Base-by-base conservation (phyloP, 2,113 vertebrate species). In the Cyrtonyx montezumae region DNA sequence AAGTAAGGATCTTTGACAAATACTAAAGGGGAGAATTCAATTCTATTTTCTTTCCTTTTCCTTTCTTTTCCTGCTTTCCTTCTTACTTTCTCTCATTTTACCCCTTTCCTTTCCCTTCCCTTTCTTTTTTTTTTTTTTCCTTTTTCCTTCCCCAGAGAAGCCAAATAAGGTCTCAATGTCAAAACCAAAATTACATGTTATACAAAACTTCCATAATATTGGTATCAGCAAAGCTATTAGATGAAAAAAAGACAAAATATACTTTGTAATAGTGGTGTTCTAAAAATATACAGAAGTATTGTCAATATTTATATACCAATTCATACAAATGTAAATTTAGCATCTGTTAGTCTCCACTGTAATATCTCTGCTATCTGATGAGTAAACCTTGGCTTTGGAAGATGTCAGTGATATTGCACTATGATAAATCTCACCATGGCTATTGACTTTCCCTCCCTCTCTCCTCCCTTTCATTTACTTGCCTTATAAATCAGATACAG, bases 261-360 rank as follows among this genome's bases (percentile, higher is more conserved):
- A 56, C 32, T 20, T 15, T 37, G 61, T 32, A 49, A 66, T 30
- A 92, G 56, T 21, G 66, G 37, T 8, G 32, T 18, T 51, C 48
- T 51, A 46, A 79, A 84, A 83, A 30, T 9, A 53, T 28, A 69
- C 62, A 62, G 43, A 82, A 68, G 49, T 36, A 42, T 2, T 77
- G 87, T 66, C 74, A 78, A 36, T 36, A 63, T 84, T 66, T 55
- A 48, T 30, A 77, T 84, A 59, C 46, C n/a, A 77, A n/a, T 83
- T 76, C 56, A 90, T 63, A 84, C 61, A 88, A 66, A 75, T 9
- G 32, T 74, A 84, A 89, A 93, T 68, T 68, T 51, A 90, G 28
- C 48, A 42, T 25, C 23, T 51, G 28, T 58, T 87, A 45, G 10
- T 78, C 20, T 59, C 63, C 69, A 11, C 48, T 82, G 73, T 69